Base-by-base conservation (phyloP, 1,140 invertebrate species). In the Drosophila kepulauana region DNA sequence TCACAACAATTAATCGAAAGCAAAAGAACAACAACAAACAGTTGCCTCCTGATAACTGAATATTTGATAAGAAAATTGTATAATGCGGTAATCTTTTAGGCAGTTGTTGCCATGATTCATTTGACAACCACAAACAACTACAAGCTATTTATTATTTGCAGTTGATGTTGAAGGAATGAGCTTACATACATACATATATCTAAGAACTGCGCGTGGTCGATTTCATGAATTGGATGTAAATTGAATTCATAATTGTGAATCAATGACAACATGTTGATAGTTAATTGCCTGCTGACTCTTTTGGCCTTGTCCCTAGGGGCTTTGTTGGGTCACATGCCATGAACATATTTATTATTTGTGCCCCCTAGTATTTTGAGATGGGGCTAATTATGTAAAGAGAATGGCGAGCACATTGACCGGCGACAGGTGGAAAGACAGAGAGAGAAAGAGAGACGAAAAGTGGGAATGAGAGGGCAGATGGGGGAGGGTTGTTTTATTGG, bases 61-160 rank as follows among this genome's bases (percentile, higher is more conserved):
- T 64, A n/a, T 35, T 35, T 76, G 85, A 89, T 88, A 87, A 89
- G 73, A 33, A 25, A 64, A 79, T 49, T 81, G 45, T 56, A 78
- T 75, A 57, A 56, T 13, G 13, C 33, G 8, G 57, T 84, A 84
- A 80, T 80, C 80, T 69, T 73, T 3, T 72, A 25, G 38, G 56
- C 38, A 51, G 38, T 52, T 35, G 38, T 52, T 35, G 62, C 10
- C 45, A 61, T 86, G 82, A 87, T 56, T 88, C 84, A 88, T 84
- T 46, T 57, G 8, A 15, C 41, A 56, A 68, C 35, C 5, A 33
- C 30, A 8, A 33, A 33, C 30, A 8, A 33, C 6, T 43, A 66
- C 54, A 67, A n/a, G 41, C 63, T 56, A 45, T 54, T 65, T 38
- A 38, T 38, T 38, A 38, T 10, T 8, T 38, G 35, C 35, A 38